phyloP scores from a whole-genome alignment of 2,888 invertebrate species.

The Drosophila neutralis region DNA sequence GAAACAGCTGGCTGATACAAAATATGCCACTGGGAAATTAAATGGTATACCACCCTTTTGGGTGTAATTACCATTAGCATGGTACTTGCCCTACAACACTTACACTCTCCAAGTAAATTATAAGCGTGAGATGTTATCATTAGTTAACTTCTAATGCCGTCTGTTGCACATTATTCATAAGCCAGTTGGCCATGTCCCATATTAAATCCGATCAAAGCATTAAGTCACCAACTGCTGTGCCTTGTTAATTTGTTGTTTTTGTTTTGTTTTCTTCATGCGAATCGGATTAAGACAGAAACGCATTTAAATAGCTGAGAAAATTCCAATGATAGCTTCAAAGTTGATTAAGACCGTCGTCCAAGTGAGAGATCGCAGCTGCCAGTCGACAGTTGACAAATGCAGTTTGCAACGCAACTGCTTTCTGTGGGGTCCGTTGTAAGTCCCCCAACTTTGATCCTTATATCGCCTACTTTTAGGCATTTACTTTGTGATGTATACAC shows the following conservation, averaged over 20 bases:
- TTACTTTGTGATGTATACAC: background rate
- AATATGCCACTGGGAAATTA: conserved; percentile 60
- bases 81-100: background rate
- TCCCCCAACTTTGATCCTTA: background rate
- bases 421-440: background rate
- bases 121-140: conserved; percentile 28
- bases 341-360: background rate
- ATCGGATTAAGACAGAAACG: background rate
- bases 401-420: background rate
- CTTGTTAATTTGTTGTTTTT: background rate
- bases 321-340: background rate
- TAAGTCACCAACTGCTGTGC: background rate
- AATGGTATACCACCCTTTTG: conserved; percentile 37
- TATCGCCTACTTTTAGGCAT: background rate
- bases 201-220: background rate
- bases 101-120: background rate
- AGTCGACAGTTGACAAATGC: background rate
- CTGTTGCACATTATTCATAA: conserved; percentile 43
- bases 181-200: conserved; percentile 21
- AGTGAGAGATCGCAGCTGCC: too few relatives aligned
- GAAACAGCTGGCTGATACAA: conserved; percentile 35
- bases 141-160: conserved; percentile 43
- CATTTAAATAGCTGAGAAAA: background rate
- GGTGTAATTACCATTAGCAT: conserved; percentile 24
- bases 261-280: background rate